These are phyloP conservation scores for Chrysomallon squamiferum DNA, from an alignment of 1,140 invertebrate species.

Conservation along the genomic window DNA sequence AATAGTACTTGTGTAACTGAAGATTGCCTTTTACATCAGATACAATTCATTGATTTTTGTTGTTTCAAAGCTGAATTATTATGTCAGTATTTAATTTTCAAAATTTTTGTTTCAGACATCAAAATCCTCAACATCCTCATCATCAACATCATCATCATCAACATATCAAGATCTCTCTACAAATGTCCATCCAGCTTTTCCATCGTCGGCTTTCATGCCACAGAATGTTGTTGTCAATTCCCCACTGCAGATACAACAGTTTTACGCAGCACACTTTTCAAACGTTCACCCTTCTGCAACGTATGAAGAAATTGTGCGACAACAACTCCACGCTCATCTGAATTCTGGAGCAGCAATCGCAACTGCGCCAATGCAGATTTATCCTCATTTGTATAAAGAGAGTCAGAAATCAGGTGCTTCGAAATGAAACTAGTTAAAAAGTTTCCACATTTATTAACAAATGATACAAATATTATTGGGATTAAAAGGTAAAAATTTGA, in stretches of 20 bases:
- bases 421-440: conserved; percentile 12
- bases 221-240: conserved; percentile 4
- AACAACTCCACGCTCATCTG: conserved; percentile 12
- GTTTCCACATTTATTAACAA: no score
- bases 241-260: conserved; percentile 28
- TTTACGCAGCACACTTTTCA: conserved; percentile 32
- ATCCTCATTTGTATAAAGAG: conserved; percentile 19
- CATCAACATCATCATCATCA: background rate
- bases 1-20: no score
- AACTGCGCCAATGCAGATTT: conserved; percentile 20
- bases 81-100: background rate
- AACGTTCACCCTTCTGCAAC: conserved; percentile 21
- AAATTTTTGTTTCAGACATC: background rate
- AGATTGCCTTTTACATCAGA: no score
- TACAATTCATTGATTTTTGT: no score
- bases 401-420: conserved; percentile 3
- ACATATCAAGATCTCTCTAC: background rate
- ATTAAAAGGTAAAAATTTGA: no score
- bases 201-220: conserved; percentile 16
- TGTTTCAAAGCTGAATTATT: no score
- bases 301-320: conserved; percentile 32
- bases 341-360: conserved; percentile 18
- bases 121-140: no score
- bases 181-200: conserved; percentile 34
- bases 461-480: no score